Base-by-base conservation (phyloP, 2,113 vertebrate species). In the Dromiciops gliroides region DNA sequence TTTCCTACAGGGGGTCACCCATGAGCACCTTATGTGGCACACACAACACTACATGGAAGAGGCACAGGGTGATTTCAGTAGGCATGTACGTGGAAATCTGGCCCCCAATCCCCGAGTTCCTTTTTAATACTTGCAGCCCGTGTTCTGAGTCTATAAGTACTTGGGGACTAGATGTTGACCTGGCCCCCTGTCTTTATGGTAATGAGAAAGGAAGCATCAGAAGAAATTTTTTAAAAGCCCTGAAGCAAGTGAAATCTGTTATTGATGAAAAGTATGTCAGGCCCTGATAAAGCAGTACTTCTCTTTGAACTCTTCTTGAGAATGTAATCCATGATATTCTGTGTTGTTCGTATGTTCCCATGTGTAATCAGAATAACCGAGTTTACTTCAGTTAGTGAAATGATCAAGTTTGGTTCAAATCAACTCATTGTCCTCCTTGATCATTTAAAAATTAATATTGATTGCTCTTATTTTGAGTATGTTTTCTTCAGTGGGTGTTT, bases 361-460 rank as follows among this genome's bases (percentile, higher is more conserved):
- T 94, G 48, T 75, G 92, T 93, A 93, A 97, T 92, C 95, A 97
- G 97, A 24, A 98, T 97, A 93, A 98, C 95, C 89, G 52, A 91
- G 97, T 97, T 96, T 52, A 28, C 49, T 48, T 67, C 47, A 26
- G 95, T 90, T 96, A 92, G 94, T 47, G 26, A 26, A 95, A 97
- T 88, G 91, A 97, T 95, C 96, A 93, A 89, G 92, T 6, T 88
- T 92, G 23, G n/a, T 91, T 52, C 91, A 94, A 91, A 93, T 37
- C 1, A 96, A 52, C 3, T 94, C 47, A 60, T 51, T 2, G 83
- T 16, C 7, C 7, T 88, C 25, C 93, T 48, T 91, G 93, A 95
- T 92, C 8, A 92, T 47, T 51, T n/a, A 53, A 56, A 8, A 95
- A 88, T 90, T n/a, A 90, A 16, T 90, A 67, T 95, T 48, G 19